Evolutionary conservation across 92 coral and sea anemone genomes (phyloP).

Genomic region (Siderastrea siderea): DNA sequence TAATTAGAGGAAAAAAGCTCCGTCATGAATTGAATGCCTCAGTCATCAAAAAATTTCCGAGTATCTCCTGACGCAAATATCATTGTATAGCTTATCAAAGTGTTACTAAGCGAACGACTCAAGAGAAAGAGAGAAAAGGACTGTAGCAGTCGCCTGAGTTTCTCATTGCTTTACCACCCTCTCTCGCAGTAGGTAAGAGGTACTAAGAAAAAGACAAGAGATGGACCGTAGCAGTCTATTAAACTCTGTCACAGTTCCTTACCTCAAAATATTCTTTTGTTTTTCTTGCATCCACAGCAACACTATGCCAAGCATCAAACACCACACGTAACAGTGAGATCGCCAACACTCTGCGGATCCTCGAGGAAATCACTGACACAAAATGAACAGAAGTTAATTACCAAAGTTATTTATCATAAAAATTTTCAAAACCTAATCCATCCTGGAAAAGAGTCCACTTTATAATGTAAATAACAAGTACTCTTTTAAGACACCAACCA

Average conservation of each 20-base stretch:
- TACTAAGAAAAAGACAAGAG: too few relatives aligned
- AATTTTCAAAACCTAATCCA: not conserved
- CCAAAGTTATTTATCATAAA: not conserved
- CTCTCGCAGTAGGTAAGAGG: too few relatives aligned
- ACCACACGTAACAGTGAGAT: conserved; percentile 87
- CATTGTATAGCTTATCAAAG: too few relatives aligned
- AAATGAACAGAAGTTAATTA: not conserved
- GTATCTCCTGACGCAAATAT: too few relatives aligned
- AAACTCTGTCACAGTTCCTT: not conserved
- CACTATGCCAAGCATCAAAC: conserved; percentile 92
- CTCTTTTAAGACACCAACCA: conserved; percentile 57
- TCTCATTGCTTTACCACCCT: too few relatives aligned
- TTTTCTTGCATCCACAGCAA: conserved; percentile 90
- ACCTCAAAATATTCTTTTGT: conserved; percentile 99
- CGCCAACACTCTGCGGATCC: conserved; percentile 84
- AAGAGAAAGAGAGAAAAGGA: too few relatives aligned
- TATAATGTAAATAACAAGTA: not conserved
- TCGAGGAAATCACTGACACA: conserved; percentile 75
- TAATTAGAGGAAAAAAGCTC: too few relatives aligned
- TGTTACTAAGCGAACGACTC: too few relatives aligned
- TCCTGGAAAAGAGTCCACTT: not conserved
- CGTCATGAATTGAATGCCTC: not conserved
- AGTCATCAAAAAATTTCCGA: not conserved
- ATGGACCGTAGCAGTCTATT: too few relatives aligned
- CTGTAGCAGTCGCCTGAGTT: too few relatives aligned